A percentile compares a stretch with the other conserved stretches of the same genome.
These are phyloP conservation scores for Xiphophorus couchianus DNA, from an alignment of 2,113 vertebrate species.

Conservation along the genomic window DNA sequence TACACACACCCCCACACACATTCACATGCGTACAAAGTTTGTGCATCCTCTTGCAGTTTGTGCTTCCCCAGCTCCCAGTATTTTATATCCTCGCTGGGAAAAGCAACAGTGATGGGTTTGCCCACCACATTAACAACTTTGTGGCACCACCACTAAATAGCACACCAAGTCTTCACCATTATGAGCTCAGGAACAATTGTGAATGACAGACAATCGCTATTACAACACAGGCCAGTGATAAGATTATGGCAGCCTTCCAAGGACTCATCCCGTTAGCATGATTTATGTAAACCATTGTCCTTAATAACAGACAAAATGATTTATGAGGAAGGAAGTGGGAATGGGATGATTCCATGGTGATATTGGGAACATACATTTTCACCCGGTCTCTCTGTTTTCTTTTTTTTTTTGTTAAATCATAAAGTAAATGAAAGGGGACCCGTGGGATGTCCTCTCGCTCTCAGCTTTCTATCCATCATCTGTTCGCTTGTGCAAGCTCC, in stretches of 20 bases:
- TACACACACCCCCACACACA: constrained; percentile 22
- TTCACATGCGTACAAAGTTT: constrained; percentile 18
- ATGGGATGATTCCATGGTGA: constrained; percentile 17
- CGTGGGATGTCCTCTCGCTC: constrained; percentile 36
- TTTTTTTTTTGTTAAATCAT: constrained; percentile 18
- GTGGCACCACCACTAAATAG: constrained; percentile 25
- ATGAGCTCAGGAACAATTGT: constrained; percentile 18
- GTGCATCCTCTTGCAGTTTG: constrained; percentile 39
- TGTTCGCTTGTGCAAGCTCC: constrained; percentile 42
- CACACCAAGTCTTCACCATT: constrained; percentile 8
- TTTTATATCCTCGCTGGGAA: constrained; percentile 53
- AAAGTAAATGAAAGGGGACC: constrained; percentile 33
- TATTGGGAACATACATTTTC: constrained; percentile 34
- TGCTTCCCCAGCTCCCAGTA: constrained; percentile 25
- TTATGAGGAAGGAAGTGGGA: constrained; percentile 24
- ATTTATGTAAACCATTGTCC: constrained; percentile 55
- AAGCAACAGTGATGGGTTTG: constrained; percentile 35
- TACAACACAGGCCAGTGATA: constrained; percentile 50
- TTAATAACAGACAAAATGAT: constrained; percentile 59
- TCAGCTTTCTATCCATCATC: constrained; percentile 41
- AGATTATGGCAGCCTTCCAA: constrained; percentile 56
- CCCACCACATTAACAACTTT: constrained; percentile 35
- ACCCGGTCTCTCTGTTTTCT: constrained; percentile 1
- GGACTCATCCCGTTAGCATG: constrained; percentile 31
- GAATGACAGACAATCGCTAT: constrained; percentile 39